Percentiles rank a stretch among this genome's conserved stretches.
Conservation (phyloP, 2,888 invertebrate genomes). For the Schizotus pectinicornis region DNA sequence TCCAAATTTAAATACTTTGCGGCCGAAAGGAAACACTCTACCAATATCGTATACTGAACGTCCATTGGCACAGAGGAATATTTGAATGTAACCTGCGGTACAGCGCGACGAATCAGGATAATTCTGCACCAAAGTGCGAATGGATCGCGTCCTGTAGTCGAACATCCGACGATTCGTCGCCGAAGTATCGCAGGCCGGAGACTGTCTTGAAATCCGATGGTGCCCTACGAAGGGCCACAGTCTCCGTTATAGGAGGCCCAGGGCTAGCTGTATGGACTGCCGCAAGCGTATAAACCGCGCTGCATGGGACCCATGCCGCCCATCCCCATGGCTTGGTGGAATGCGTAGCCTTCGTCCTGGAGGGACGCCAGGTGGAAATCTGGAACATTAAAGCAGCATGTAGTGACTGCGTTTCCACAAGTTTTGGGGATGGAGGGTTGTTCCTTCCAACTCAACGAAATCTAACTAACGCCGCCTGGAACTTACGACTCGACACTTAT, state of each 20-base stretch:
- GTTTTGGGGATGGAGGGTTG: constrained; percentile 25
- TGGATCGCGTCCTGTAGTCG: too few species aligned
- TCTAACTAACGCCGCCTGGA: too few species aligned
- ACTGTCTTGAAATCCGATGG: constrained; percentile 56
- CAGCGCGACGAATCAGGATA: constrained; percentile 30
- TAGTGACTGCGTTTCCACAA: constrained; percentile 27
- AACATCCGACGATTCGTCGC: constrained; percentile 42
- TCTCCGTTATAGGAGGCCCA: constrained; percentile 62
- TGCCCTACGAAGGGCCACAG: constrained; percentile 58
- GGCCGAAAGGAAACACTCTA: constrained; percentile 17
- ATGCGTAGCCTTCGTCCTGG: constrained; percentile 62
- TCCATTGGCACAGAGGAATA: constrained; percentile 47
- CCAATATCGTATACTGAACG: constrained; percentile 37
- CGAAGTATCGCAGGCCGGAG: constrained; percentile 54
- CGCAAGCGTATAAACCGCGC: constrained; percentile 61
- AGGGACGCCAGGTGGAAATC: constrained; percentile 63
- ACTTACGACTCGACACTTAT: too few species aligned
- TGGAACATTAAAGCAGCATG: constrained; percentile 50
- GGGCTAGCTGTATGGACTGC: constrained; percentile 63
- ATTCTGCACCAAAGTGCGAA: too few species aligned
- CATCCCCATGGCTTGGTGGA: constrained; percentile 63
- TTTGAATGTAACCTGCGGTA: constrained; percentile 44
- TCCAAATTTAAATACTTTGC: background rate
- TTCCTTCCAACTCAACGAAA: too few species aligned
- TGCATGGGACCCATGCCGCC: constrained; percentile 62